Conservation (phyloP, 1,140 invertebrate species). For the Laupala kohalensis region DNA sequence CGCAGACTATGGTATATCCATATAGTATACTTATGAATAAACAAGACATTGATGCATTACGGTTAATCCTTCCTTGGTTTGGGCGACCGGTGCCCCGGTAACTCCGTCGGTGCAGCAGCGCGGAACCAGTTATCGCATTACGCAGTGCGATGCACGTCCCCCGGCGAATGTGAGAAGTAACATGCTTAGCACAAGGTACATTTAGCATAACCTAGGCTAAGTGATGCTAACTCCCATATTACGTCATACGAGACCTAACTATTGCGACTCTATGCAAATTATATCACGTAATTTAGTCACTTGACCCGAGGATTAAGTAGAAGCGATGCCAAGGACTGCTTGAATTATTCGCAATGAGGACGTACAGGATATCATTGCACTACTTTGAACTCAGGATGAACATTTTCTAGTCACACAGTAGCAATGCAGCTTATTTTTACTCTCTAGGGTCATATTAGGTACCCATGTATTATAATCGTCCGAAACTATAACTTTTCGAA, state of each 20-base stretch:
- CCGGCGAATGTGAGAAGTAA: neutral
- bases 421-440: no score
- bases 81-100: no score
- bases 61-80: no score
- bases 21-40: no score
- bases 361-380: no score
- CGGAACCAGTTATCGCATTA: neutral
- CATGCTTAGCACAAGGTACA: neutral
- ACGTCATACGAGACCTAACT: neutral
- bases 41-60: no score
- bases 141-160: neutral
- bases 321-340: neutral
- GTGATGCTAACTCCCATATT: neutral
- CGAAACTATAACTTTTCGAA: no score
- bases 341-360: neutral
- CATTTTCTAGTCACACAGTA: no score
- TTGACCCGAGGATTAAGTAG: neutral
- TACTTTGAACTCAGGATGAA: no score
- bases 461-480: no score
- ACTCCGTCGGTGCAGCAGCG: neutral
- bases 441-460: no score
- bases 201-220: neutral
- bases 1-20: no score
- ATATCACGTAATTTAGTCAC: neutral
- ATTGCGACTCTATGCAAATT: neutral